These are phyloP conservation scores for Agonopterix heracliana DNA, from an alignment of 2,888 invertebrate genomes.

Conservation along the genomic window DNA sequence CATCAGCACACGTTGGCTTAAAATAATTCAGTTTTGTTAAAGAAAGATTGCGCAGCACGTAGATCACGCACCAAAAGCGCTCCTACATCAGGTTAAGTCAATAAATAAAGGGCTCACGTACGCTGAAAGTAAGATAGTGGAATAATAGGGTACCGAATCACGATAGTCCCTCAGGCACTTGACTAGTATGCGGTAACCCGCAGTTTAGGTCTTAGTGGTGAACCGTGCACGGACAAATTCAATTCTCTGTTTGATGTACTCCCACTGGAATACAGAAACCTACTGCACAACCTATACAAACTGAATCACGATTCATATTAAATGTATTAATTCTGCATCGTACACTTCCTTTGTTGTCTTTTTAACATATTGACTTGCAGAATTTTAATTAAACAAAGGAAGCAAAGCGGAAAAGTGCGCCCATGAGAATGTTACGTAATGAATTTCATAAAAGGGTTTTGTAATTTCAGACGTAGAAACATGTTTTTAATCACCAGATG, in stretches of 20 bases:
- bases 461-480: neutral
- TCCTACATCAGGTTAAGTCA: constrained; percentile 39
- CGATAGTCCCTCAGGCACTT: constrained; percentile 37
- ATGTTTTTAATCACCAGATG: neutral
- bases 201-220: constrained; percentile 38
- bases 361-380: no score
- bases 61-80: constrained; percentile 32
- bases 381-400: constrained; percentile 6
- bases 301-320: constrained; percentile 15
- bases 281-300: constrained; percentile 23
- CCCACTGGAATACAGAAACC: constrained; percentile 15
- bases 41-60: constrained; percentile 31
- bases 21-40: constrained; percentile 31
- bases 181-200: constrained; percentile 42
- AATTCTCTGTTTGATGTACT: constrained; percentile 27
- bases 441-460: neutral
- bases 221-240: constrained; percentile 33
- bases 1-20: constrained; percentile 22
- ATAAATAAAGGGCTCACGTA: constrained; percentile 52
- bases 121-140: constrained; percentile 40
- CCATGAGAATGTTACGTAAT: neutral
- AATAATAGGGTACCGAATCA: constrained; percentile 49
- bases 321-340: neutral
- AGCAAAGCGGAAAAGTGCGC: no score
- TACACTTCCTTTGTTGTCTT: no score